Conservation (phyloP, 2,113 vertebrate genomes). For the Sinocyclocheilus grahami region DNA sequence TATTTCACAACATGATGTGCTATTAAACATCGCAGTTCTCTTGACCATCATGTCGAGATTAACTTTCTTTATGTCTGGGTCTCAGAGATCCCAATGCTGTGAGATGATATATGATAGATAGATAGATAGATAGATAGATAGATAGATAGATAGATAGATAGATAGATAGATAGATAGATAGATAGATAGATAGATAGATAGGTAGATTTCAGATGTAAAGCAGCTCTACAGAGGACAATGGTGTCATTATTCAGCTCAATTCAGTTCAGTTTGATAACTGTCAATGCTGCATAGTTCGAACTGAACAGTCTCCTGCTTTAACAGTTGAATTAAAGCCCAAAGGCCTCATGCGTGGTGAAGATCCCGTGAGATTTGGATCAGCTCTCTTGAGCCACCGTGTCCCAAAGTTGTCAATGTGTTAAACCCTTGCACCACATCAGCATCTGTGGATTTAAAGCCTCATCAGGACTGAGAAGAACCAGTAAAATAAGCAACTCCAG, state of each 20-base stretch:
- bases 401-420: constrained; percentile 7
- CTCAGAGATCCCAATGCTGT: not conserved
- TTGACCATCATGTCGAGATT: not conserved
- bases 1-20: not conserved
- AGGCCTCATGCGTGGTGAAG: not conserved
- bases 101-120: too few relatives aligned
- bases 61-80: not conserved
- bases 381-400: not conserved
- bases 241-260: not conserved
- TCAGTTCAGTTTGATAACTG: not conserved
- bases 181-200: too few relatives aligned
- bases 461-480: constrained; percentile 25
- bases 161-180: too few relatives aligned
- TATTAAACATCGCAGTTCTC: not conserved
- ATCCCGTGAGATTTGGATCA: not conserved
- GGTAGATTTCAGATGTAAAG: not conserved
- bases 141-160: too few relatives aligned
- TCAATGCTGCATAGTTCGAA: not conserved
- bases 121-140: too few relatives aligned
- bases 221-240: not conserved
- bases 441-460: constrained; percentile 8
- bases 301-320: not conserved
- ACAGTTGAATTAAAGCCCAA: not conserved
- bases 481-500: constrained; percentile 47
- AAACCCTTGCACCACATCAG: constrained; percentile 8